Evolutionary conservation across 2,888 invertebrate species (phyloP).

Genomic region (Philereme vetulata): DNA sequence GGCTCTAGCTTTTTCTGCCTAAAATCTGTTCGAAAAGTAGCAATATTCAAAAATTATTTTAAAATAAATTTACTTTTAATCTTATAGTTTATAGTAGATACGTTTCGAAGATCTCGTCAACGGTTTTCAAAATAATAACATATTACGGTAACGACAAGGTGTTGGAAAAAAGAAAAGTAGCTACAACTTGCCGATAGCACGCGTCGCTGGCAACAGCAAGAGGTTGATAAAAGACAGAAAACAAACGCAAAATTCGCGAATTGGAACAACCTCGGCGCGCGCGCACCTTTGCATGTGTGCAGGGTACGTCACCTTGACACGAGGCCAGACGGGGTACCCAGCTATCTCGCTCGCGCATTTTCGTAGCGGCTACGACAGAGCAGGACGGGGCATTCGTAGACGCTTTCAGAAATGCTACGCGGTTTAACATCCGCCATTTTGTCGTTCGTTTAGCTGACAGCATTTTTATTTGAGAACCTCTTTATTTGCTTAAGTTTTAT

Average conservation of each 20-base stretch:
- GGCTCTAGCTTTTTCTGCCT: neutral
- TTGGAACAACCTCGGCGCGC: slow-evolving; percentile 49
- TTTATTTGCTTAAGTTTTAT: slow-evolving; percentile 39
- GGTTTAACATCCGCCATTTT: slow-evolving; percentile 72
- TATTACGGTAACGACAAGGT: too few relatives aligned
- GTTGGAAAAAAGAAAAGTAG: too few relatives aligned
- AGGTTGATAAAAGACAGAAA: slow-evolving; percentile 38
- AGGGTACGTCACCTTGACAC: slow-evolving; percentile 80
- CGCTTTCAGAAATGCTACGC: slow-evolving; percentile 82
- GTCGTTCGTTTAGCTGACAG: slow-evolving; percentile 68
- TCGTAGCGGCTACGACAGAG: slow-evolving; percentile 59
- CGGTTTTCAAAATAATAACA: too few relatives aligned
- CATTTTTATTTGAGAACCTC: slow-evolving; percentile 56
- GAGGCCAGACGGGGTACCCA: slow-evolving; percentile 71
- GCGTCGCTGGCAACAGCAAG: neutral
- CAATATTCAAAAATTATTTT: too few relatives aligned
- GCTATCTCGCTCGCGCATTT: slow-evolving; percentile 56
- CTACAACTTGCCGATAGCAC: too few relatives aligned
- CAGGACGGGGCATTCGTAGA: slow-evolving; percentile 69
- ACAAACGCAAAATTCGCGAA: slow-evolving; percentile 47
- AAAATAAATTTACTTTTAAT: too few relatives aligned
- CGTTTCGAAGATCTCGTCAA: too few relatives aligned
- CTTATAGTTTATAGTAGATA: too few relatives aligned
- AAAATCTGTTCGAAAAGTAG: neutral
- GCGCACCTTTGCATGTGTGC: slow-evolving; percentile 44